Evolutionary conservation across 2,888 invertebrate genomes (phyloP), one percentile per base, ranked within the genome.

Genomic region (Galerucella nymphaeae): DNA sequence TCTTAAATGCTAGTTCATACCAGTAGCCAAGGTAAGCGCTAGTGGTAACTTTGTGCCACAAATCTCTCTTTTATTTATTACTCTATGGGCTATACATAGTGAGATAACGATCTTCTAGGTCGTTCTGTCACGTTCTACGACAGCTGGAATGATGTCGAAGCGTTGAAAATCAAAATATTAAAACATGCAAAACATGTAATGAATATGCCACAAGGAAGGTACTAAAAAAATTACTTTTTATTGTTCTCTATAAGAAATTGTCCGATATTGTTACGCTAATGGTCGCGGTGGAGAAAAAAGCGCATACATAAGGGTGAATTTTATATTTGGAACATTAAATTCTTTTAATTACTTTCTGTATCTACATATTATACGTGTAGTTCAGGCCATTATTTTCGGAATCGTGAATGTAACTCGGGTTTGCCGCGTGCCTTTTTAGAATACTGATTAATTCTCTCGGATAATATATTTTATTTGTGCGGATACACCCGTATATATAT

Each of bases 291-390:
- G 59, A 41, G 23, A 8, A 9, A 38, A 59, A 73, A 76, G 71
- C 74, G 76, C 75, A 76, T 73, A 78, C 75, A 76, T 73, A 79
- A 81, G 83, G 83, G 82, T 80, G 85, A 84, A 84, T 85, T 85
- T 85, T 85, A 85, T 85, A 85, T 85, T 84, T 85, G 84, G 84
- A 83, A 85, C 85, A 85, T 85, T 85, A 85, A 85, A 85, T 85
- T 85, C 85, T 84, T 85, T 85, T 85, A 85, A 85, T 85, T 85
- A 85, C 85, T 83, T 84, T 84, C 83, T 82, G 84, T 85, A 85
- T 85, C 85, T 85, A 85, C 85, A 85, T 85, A 84, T 84, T 84
- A 85, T 84, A 84, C 83, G 84, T 84, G 84, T 84, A 84, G 84
- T 84, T 84, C 80, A 42, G 82, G 80, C 84, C 84, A 83, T 85